A percentile compares a stretch with the other conserved stretches of the same genome.
These are phyloP conservation scores for Sebastes fasciatus DNA, from an alignment of 2,113 vertebrate genomes.

Conservation along the genomic window DNA sequence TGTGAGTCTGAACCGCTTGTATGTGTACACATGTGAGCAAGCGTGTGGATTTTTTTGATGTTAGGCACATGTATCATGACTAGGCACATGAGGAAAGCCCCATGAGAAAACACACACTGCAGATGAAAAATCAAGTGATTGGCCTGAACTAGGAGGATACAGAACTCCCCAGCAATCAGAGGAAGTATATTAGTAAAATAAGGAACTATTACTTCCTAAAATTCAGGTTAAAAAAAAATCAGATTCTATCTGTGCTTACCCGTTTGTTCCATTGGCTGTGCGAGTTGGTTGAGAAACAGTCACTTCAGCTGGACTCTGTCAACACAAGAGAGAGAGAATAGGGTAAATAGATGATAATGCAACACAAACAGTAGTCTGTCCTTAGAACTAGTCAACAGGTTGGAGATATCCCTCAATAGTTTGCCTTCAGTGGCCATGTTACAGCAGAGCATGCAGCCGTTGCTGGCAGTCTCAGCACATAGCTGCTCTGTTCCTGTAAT, in stretches of 20 bases:
- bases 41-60: slow-evolving; percentile 13
- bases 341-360: slow-evolving; percentile 59
- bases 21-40: slow-evolving; percentile 6
- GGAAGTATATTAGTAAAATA: slow-evolving; percentile 61
- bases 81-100: slow-evolving; percentile 2
- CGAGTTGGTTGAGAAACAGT: slow-evolving; percentile 90
- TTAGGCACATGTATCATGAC: slow-evolving; percentile 20
- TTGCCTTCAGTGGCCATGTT: slow-evolving; percentile 58
- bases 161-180: slow-evolving; percentile 51
- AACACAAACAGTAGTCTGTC: slow-evolving; percentile 57
- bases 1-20: neutral
- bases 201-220: slow-evolving; percentile 74
- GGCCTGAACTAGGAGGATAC: slow-evolving; percentile 14
- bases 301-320: slow-evolving; percentile 90
- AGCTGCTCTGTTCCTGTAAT: slow-evolving; percentile 75
- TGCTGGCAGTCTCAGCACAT: slow-evolving; percentile 68
- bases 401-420: slow-evolving; percentile 54
- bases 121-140: slow-evolving; percentile 55
- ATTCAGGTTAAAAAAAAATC: neutral
- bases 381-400: slow-evolving; percentile 41
- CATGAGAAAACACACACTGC: slow-evolving; percentile 14
- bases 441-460: slow-evolving; percentile 47
- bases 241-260: slow-evolving; percentile 84
- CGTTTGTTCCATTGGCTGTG: slow-evolving; percentile 88
- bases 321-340: slow-evolving; percentile 69